Base-by-base conservation (phyloP, 2,888 invertebrate species). In the Cerastis leucographa region DNA sequence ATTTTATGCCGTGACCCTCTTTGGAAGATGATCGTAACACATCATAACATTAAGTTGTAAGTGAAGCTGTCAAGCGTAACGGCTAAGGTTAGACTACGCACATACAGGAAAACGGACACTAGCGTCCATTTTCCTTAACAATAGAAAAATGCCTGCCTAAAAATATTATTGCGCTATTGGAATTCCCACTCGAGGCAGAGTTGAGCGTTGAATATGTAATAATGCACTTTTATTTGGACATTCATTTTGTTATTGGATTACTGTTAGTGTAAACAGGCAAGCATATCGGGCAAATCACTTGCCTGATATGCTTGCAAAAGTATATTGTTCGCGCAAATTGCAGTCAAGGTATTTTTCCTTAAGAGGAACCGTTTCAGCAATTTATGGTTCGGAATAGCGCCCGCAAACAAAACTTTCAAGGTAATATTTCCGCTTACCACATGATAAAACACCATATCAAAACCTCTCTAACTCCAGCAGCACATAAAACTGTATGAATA, bases 1-100 rank as follows among this genome's bases (percentile, higher is more conserved):
- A 70, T 76, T 71, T 51, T 71, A 49, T 69, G 61, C 54, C 64
- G 59, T 72, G 81, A 75, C 88, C 84, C 35, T 44, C 54, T 86
- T 87, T 65, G 19, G 11, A 22, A 35, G 65, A 64, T 74, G 22
- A 70, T 61, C 49, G 56, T 67, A 54, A 46, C 73, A 29, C 4
- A 29, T 19, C 29, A 65, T 56, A 29, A 65, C 51, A n/a, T 54
- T 5, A 46, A 35, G 51, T 46, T 42, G 17, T 46, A n/a, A 59
- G 22, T 9, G 12, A n/a, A 7, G 19, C 14, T 19, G 25, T 51
- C 19, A 42, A 51, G 49, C 35, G 7, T 51, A 76, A 29, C 81
- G 40, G 22, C 44, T 44, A 81, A 51, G 49, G 64, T 77, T 80
- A 42, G 19, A 35, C 35, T 35, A 35, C 35, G 3, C 35, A 2